Evolutionary conservation across 2,797 vertebrate genomes (phyloP).

Genomic region (Platyrinchus mystaceus): DNA sequence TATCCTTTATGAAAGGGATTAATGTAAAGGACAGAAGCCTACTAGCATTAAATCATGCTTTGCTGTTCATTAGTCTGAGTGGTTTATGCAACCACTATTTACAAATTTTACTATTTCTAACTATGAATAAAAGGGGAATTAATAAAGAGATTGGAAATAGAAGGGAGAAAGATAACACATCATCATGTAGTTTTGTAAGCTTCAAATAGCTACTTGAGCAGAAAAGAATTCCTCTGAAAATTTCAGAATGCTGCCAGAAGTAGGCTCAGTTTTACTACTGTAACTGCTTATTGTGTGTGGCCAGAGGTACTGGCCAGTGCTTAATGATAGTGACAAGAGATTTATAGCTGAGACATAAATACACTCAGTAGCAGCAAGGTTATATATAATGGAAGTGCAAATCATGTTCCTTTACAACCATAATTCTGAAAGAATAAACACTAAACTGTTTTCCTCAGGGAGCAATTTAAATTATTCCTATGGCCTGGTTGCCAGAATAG

Average conservation of each 20-base stretch:
- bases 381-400: neutral
- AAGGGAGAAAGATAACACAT: neutral
- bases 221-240: neutral
- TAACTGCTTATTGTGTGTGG: neutral
- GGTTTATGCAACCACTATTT: neutral
- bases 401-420: neutral
- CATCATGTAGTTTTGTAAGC: neutral
- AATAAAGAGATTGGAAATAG: neutral
- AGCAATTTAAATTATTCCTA: neutral
- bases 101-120: neutral
- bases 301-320: neutral
- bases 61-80: neutral
- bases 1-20: neutral
- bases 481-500: neutral
- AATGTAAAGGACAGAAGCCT: neutral
- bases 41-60: neutral
- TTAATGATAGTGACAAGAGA: neutral
- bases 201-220: neutral
- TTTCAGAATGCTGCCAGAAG: neutral
- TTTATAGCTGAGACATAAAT: neutral
- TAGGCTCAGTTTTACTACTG: neutral
- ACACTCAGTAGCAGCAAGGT: neutral
- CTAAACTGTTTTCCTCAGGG: neutral
- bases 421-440: constrained; percentile 19
- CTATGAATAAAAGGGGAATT: neutral